phyloP scores from a whole-genome alignment of 2,797 vertebrate species.

The Mionectes olivaceus region DNA sequence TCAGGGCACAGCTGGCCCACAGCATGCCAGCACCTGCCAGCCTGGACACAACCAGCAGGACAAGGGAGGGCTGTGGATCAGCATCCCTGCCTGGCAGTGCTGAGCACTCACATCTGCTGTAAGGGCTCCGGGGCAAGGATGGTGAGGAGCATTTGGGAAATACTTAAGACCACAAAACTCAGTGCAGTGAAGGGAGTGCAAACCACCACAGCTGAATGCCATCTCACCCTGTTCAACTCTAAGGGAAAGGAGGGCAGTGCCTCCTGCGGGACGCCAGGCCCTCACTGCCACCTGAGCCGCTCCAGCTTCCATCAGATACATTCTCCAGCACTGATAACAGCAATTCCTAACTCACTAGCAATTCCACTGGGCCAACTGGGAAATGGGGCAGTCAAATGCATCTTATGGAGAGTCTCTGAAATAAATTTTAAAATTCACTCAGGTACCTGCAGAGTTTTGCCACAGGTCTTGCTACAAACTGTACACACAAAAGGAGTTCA shows the following conservation, averaged over 20 bases:
- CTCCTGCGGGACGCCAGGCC: constrained; percentile 1
- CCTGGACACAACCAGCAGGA: accelerated
- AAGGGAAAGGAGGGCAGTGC: background rate
- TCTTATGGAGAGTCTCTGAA: background rate
- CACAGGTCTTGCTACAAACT: background rate
- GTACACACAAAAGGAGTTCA: accelerated
- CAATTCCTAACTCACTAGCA: background rate
- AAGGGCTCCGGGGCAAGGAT: background rate
- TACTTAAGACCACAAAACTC: background rate
- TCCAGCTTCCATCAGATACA: background rate
- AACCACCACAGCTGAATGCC: background rate
- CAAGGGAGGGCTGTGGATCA: accelerated
- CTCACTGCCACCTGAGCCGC: background rate
- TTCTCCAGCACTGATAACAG: background rate
- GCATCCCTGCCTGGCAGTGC: background rate
- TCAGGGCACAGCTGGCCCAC: background rate
- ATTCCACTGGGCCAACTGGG: background rate
- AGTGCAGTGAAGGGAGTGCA: background rate
- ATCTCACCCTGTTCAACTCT: background rate
- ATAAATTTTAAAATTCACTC: background rate
- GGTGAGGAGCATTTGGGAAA: background rate
- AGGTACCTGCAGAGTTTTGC: background rate
- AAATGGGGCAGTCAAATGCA: background rate
- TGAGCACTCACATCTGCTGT: background rate
- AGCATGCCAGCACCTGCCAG: accelerated